phyloP scores from a whole-genome alignment of 2,113 vertebrate genomes.

The Microcebus jonahi region DNA sequence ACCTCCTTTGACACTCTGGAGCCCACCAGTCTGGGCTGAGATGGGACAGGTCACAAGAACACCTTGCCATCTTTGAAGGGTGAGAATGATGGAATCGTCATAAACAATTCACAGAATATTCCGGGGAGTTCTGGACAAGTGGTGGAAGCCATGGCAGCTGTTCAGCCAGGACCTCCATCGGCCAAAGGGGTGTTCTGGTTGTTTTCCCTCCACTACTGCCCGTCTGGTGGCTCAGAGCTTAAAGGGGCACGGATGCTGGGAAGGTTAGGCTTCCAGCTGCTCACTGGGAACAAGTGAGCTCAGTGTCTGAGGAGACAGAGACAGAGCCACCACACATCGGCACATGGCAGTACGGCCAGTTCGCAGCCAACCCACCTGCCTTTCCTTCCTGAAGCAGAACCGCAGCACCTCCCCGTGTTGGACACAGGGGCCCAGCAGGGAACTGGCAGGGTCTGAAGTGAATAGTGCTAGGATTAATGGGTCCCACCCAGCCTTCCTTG shows the following conservation, averaged over 20 bases:
- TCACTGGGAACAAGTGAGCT: not conserved
- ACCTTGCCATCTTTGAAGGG: not conserved
- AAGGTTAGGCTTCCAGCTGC: not conserved
- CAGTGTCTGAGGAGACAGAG: not conserved
- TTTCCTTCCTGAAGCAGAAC: not conserved
- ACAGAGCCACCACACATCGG: not conserved
- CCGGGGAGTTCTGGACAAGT: not conserved
- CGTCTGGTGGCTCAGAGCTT: not conserved
- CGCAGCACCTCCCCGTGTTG: not conserved
- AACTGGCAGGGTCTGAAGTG: slow-evolving; percentile 12
- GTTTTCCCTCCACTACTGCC: fast-evolving
- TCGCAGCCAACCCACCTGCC: not conserved
- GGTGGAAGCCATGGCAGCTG: fast-evolving
- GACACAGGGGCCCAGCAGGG: not conserved
- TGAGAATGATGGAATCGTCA: not conserved
- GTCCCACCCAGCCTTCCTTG: slow-evolving; percentile 44
- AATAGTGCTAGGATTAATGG: slow-evolving; percentile 58
- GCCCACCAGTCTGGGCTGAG: not conserved
- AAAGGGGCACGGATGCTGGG: not conserved
- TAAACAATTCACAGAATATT: not conserved
- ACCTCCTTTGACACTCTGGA: not conserved
- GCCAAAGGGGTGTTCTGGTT: not conserved
- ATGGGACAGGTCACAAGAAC: not conserved
- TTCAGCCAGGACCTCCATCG: fast-evolving
- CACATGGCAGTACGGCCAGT: not conserved